A percentile compares a stretch with the other conserved stretches of the same genome.
Evolutionary conservation across 2,888 invertebrate species (phyloP).

Genomic region (Achlya flavicornis): DNA sequence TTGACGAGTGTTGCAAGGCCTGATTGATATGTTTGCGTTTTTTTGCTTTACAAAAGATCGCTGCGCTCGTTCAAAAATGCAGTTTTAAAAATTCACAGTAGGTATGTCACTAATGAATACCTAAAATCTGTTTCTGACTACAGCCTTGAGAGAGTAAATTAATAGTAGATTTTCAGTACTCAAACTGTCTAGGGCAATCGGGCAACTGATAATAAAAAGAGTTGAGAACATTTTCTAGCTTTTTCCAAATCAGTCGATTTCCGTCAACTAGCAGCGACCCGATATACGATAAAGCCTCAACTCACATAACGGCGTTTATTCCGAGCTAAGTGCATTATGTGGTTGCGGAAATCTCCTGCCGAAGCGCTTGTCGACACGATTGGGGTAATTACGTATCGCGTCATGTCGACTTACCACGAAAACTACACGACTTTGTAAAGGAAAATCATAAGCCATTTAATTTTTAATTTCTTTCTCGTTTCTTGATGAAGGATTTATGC

Average conservation of each 20-base stretch:
- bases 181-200: no score
- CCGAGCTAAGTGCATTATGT: slow-evolving; percentile 59
- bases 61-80: no score
- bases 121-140: no score
- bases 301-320: slow-evolving; percentile 51
- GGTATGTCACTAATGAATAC: no score
- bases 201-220: not conserved
- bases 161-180: no score
- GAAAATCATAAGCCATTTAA: not conserved
- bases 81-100: no score
- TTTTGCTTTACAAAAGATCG: no score
- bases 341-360: slow-evolving; percentile 53
- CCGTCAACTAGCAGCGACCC: slow-evolving; percentile 11
- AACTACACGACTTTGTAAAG: not conserved
- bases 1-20: not conserved
- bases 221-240: slow-evolving; percentile 5
- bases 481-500: no score
- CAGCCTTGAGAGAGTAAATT: no score
- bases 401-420: slow-evolving; percentile 11
- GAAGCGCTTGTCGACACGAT: slow-evolving; percentile 45
- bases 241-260: slow-evolving; percentile 15
- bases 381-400: slow-evolving; percentile 29
- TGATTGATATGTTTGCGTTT: no score
- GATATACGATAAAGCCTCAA: slow-evolving; percentile 33
- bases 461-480: not conserved